Percentiles rank a stretch among this genome's conserved stretches.
These are phyloP conservation scores for Latrodectus hesperus DNA, from an alignment of 2,888 invertebrate species.

Conservation along the genomic window DNA sequence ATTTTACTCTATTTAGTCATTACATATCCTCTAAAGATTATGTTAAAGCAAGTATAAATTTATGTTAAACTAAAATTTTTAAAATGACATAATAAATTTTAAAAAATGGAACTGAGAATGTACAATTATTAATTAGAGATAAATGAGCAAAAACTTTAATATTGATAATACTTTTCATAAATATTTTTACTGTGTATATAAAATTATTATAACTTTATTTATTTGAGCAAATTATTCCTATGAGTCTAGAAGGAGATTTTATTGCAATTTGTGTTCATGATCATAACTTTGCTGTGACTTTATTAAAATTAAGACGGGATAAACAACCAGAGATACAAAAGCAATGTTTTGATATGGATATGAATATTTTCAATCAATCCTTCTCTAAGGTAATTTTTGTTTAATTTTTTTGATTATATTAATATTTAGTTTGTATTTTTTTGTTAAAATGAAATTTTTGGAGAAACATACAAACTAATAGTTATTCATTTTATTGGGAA, in stretches of 20 bases:
- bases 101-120: too few species aligned
- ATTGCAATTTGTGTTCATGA: slow-evolving; percentile 35
- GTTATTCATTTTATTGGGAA: too few species aligned
- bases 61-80: too few species aligned
- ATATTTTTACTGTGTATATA: neutral
- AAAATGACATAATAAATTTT: too few species aligned
- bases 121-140: too few species aligned
- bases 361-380: slow-evolving; percentile 18
- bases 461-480: too few species aligned
- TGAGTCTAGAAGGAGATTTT: slow-evolving; percentile 32
- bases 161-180: neutral
- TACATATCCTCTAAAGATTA: too few species aligned
- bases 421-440: too few species aligned
- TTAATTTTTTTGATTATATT: neutral
- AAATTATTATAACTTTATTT: neutral
- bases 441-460: too few species aligned
- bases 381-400: slow-evolving; percentile 28
- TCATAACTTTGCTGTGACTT: slow-evolving; percentile 26
- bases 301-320: slow-evolving; percentile 28
- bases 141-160: too few species aligned
- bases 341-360: slow-evolving; percentile 13
- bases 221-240: neutral
- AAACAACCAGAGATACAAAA: slow-evolving; percentile 16
- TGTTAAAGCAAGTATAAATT: too few species aligned
- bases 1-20: too few species aligned